Percentiles rank a stretch among this genome's conserved stretches.
Evolutionary conservation across 2,797 vertebrate genomes (phyloP).

Genomic region (Onychomys leucogaster): DNA sequence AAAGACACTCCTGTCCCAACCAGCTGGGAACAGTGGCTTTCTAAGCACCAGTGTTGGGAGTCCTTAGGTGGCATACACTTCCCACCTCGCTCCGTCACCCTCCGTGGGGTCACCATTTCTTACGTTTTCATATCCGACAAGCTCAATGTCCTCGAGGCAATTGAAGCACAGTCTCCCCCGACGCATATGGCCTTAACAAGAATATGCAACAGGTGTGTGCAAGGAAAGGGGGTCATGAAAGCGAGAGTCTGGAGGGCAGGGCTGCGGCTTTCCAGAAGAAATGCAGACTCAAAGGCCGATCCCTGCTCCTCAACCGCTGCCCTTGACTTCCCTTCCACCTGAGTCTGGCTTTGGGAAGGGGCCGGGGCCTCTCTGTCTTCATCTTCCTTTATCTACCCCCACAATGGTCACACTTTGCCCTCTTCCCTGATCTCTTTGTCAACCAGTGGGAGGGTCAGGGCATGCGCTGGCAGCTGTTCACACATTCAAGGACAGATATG

Average conservation of each 20-base stretch:
- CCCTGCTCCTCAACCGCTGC: rapidly evolving
- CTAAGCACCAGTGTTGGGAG: neutral
- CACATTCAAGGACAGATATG: neutral
- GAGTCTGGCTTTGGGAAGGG: neutral
- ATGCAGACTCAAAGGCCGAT: neutral
- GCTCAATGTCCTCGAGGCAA: no score
- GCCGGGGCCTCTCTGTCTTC: neutral
- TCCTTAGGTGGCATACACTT: neutral
- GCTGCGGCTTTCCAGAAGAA: rapidly evolving
- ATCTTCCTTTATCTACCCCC: slow-evolving; percentile 28
- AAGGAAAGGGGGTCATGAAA: neutral
- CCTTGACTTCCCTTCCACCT: neutral
- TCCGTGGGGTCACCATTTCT: neutral
- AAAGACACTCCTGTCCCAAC: neutral
- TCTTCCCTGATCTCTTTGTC: neutral
- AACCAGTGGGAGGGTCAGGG: neutral
- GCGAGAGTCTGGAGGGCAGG: neutral
- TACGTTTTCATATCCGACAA: neutral
- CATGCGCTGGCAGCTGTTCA: neutral
- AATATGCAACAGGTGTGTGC: rapidly evolving
- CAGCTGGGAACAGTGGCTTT: rapidly evolving
- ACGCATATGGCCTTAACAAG: neutral
- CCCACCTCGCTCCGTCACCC: neutral
- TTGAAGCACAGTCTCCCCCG: neutral
- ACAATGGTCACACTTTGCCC: neutral